Conservation (phyloP, 2,113 vertebrate genomes). For the Sinosuthora webbiana region DNA sequence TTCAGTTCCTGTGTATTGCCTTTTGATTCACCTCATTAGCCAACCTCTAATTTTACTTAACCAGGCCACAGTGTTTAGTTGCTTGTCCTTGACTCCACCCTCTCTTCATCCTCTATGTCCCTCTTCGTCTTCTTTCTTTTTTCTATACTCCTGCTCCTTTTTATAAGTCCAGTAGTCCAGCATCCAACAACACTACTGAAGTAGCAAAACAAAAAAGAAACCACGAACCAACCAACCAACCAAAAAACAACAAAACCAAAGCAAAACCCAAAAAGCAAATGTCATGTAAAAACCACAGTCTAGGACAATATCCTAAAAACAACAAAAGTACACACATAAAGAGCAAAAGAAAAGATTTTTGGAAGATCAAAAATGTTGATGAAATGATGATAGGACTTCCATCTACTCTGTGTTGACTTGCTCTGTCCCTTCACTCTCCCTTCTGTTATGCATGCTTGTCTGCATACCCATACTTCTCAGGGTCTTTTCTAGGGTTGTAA, state of each 20-base stretch:
- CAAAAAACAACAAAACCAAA: too few relatives aligned
- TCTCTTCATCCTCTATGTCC: not conserved
- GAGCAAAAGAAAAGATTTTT: not conserved
- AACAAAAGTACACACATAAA: not conserved
- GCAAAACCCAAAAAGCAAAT: not conserved
- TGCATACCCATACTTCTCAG: not conserved
- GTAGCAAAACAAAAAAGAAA: not conserved
- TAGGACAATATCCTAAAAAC: not conserved
- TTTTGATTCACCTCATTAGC: slow-evolving; percentile 52
- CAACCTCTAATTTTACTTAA: slow-evolving; percentile 40
- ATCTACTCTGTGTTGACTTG: not conserved
- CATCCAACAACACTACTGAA: not conserved
- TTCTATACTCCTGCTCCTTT: not conserved
- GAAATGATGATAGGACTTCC: not conserved
- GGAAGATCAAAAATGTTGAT: not conserved
- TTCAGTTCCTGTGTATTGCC: slow-evolving; percentile 13
- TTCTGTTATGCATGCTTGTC: not conserved
- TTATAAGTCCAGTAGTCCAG: not conserved
- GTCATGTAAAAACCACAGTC: rapidly evolving
- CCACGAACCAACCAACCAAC: not conserved
- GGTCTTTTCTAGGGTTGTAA: not conserved
- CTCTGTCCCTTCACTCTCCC: not conserved
- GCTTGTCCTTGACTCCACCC: not conserved
- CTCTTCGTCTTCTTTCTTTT: not conserved
- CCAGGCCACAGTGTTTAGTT: not conserved